phyloP scores from a whole-genome alignment of 1,140 invertebrate species.

The Fopius arisanus region DNA sequence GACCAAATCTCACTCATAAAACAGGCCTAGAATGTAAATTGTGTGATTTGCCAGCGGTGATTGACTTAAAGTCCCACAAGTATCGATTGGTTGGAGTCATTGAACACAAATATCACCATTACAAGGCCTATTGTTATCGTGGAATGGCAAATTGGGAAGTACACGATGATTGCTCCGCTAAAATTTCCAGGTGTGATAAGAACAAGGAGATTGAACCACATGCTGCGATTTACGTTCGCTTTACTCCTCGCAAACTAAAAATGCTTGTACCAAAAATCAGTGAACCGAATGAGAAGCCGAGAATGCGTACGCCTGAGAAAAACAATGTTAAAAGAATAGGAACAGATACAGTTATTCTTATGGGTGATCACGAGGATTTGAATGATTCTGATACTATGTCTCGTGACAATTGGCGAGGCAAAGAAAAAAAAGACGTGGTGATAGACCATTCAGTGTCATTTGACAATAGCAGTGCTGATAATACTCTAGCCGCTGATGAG shows the following conservation, averaged over 20 bases:
- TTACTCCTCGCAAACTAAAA: neutral
- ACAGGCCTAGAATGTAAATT: neutral
- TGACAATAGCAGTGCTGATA: neutral
- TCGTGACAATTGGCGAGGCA: neutral
- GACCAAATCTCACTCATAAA: neutral
- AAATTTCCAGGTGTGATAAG: neutral
- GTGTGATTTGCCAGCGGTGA: neutral
- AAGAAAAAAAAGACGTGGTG: neutral
- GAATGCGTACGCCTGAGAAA: neutral
- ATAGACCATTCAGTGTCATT: neutral
- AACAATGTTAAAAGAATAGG: neutral
- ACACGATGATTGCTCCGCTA: neutral
- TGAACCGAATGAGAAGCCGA: neutral
- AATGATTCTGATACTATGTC: neutral
- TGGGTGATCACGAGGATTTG: neutral
- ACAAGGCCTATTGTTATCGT: neutral
- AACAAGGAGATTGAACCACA: neutral
- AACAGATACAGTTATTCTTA: neutral
- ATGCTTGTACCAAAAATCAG: neutral
- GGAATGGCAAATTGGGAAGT: neutral
- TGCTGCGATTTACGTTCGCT: neutral
- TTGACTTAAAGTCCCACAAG: neutral
- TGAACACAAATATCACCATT: neutral
- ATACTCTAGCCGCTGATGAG: neutral
- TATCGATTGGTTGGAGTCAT: neutral